Conservation (phyloP, 2,888 invertebrate species). For the Agapostemon virescens region DNA sequence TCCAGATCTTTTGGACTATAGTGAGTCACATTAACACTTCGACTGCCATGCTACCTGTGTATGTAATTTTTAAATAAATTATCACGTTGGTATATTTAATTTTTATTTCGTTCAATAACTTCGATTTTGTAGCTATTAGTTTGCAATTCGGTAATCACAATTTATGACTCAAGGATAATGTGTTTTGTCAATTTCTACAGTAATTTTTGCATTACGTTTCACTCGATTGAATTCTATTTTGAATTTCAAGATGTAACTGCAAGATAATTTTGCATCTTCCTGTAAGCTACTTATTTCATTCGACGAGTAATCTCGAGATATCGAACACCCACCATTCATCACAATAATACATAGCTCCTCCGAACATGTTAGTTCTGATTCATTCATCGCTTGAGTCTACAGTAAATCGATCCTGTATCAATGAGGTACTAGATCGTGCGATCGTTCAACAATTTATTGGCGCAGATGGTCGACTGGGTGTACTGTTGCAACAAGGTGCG, state of each 20-base stretch:
- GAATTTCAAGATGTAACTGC: background rate
- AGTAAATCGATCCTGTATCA: slow-evolving; percentile 35
- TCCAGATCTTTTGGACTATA: too few species aligned
- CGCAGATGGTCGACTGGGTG: slow-evolving; percentile 14
- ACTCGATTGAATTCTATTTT: too few species aligned
- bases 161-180: too few species aligned
- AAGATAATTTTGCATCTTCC: background rate
- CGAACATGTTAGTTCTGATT: background rate
- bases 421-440: slow-evolving; percentile 30
- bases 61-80: too few species aligned
- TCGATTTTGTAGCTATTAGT: too few species aligned
- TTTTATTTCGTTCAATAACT: too few species aligned
- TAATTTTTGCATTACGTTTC: too few species aligned
- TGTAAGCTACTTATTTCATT: background rate
- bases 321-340: background rate
- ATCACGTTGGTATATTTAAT: too few species aligned
- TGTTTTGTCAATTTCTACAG: too few species aligned
- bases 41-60: too few species aligned
- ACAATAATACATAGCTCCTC: background rate
- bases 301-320: background rate
- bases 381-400: background rate
- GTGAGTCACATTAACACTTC: too few species aligned
- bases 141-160: too few species aligned
- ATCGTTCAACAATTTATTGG: slow-evolving; percentile 37
- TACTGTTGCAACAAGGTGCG: background rate